Conservation (phyloP, 2,113 vertebrate genomes). For the Cairina moschata region DNA sequence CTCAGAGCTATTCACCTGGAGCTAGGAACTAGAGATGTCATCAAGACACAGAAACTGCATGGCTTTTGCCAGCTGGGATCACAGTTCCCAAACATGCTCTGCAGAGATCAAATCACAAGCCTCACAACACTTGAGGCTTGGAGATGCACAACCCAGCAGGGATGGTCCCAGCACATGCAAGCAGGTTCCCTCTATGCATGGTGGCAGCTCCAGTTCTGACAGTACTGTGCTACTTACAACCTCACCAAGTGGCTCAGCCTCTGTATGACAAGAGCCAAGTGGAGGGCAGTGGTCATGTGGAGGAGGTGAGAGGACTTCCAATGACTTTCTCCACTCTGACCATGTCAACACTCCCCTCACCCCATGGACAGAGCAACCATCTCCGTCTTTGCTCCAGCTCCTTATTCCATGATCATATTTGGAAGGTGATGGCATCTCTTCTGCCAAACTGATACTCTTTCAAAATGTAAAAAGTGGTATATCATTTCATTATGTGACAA, state of each 20-base stretch:
- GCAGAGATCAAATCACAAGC: background rate
- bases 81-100: background rate
- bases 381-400: background rate
- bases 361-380: background rate
- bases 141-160: background rate
- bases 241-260: background rate
- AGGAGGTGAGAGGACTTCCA: background rate
- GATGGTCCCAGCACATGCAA: background rate
- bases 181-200: background rate
- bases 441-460: background rate
- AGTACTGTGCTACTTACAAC: background rate
- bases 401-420: background rate
- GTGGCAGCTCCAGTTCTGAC: background rate
- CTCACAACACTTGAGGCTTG: background rate
- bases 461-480: background rate
- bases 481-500: background rate
- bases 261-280: background rate
- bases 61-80: background rate
- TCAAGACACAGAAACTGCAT: background rate
- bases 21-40: background rate
- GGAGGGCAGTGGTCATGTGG: fast-evolving
- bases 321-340: background rate
- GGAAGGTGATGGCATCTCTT: background rate
- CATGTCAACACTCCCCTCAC: background rate
- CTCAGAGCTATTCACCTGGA: background rate